phyloP scores from a whole-genome alignment of 2,888 invertebrate species.

The Siphlonurus alternatus region DNA sequence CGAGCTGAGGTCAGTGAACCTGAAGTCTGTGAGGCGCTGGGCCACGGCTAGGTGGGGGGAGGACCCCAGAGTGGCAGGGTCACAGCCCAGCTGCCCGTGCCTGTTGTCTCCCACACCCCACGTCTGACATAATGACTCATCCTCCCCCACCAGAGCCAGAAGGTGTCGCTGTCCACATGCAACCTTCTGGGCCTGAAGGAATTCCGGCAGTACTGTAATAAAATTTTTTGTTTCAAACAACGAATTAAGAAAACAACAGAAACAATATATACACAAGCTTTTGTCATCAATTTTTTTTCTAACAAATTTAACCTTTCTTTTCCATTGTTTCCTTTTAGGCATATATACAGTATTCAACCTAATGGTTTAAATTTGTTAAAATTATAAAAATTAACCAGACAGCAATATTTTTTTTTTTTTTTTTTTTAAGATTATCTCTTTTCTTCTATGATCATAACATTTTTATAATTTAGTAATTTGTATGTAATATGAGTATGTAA shows the following conservation, averaged over 20 bases:
- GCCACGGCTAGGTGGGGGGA: neutral
- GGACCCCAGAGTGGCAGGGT: conserved; percentile 26
- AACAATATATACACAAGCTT: neutral
- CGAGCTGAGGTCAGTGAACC: conserved; percentile 21
- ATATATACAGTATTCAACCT: too few species aligned
- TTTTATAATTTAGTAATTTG: too few species aligned
- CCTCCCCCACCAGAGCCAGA: conserved; percentile 30
- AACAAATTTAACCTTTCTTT: too few species aligned
- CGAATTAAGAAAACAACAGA: neutral
- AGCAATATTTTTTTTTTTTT: too few species aligned
- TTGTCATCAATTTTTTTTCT: neutral
- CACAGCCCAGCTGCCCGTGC: conserved; percentile 55
- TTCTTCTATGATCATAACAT: too few species aligned
- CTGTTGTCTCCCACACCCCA: conserved; percentile 73
- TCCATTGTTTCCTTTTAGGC: neutral
- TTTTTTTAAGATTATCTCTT: too few species aligned
- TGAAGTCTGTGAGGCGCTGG: neutral
- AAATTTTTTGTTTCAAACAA: too few species aligned
- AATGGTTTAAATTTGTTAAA: too few species aligned
- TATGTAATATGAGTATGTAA: too few species aligned
- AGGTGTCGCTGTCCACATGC: conserved; percentile 72
- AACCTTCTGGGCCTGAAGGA: conserved; percentile 28
- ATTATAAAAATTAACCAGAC: too few species aligned
- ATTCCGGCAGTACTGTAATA: neutral
- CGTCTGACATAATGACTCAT: conserved; percentile 31